Base-by-base conservation (phyloP, 2,888 invertebrate species). In the Caenorhabditis panamensis region DNA sequence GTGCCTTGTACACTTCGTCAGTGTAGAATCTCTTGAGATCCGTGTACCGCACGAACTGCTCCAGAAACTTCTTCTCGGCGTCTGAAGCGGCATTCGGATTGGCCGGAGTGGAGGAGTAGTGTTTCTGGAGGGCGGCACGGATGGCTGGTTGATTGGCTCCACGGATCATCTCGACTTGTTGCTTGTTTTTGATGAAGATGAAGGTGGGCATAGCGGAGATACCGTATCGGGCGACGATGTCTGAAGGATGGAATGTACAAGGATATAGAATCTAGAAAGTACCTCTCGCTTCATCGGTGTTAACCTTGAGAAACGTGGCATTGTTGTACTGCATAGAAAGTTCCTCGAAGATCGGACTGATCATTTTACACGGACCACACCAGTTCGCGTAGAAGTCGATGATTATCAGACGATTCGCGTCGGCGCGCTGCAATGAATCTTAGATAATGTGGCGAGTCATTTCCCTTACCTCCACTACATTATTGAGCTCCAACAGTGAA, bases 151-250 rank as follows among this genome's bases (percentile, higher is more conserved):
- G 93, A 92, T 97, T 95, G 0, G 96, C 96, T 6, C 98, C 98
- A 92, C 95, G 95, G 83, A 96, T 93, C 49, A 94, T 93, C 90
- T 95, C 96, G 88, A 97, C 93, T 92, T 95, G 95, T 9, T 94
- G 94, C 72, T 89, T 88, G 79, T 91, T 96, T 87, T 95, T 94
- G 92, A 95, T 96, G 91, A 99, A 96, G 85, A 97, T 94, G 91
- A 99, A 99, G 0, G 99, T 99, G 22, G 99, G 99, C 97, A 99
- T 97, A 0, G 97, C 96, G 73, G 95, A 94, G 53, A 99, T 95
- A 72, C 95, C 95, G 91, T 97, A 95, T 13, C 94, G 93, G 36
- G 94, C 94, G 1, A 97, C 96, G 16, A 86, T 76, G n/a, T 83
- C 90, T 90, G 64, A 69, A 86, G n/a, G n/a, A n/a, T n/a, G n/a